These are phyloP conservation scores for Drosophila ohnishii DNA, from an alignment of 1,140 invertebrate species.

Conservation along the genomic window DNA sequence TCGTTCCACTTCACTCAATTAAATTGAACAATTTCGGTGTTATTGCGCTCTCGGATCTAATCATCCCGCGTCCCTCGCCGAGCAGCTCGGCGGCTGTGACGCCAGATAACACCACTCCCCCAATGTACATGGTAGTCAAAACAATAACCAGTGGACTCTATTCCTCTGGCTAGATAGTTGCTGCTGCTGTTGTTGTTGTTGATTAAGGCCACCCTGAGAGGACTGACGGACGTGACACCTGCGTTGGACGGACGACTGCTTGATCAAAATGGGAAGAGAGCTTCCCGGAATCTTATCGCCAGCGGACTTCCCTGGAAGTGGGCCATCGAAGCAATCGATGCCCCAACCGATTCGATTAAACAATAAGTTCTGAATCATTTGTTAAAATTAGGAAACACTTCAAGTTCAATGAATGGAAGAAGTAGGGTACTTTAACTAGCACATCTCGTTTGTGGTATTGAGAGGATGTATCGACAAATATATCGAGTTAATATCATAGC, in stretches of 20 bases:
- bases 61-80: constrained; percentile 23
- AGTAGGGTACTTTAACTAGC: not conserved
- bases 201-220: constrained; percentile 8
- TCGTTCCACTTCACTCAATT: constrained; percentile 65
- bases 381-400: constrained; percentile 9
- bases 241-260: constrained; percentile 1
- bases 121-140: not conserved
- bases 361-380: constrained; percentile 46
- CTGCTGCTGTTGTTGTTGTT: not conserved
- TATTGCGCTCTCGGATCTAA: constrained; percentile 41
- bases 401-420: not conserved
- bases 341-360: constrained; percentile 15
- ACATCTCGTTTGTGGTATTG: not conserved
- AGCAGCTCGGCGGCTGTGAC: constrained; percentile 2
- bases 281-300: constrained; percentile 62
- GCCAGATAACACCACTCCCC: constrained; percentile 25
- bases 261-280: constrained; percentile 9
- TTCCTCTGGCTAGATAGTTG: not conserved
- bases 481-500: too few relatives aligned
- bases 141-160: constrained; percentile 11
- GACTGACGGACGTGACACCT: constrained; percentile 12
- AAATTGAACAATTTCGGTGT: constrained; percentile 70
- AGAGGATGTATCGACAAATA: too few relatives aligned
- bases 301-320: constrained; percentile 64
- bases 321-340: constrained; percentile 14